Conservation (phyloP, 37 sponge, comb jelly and placozoan species). For the Chondrilla cf. caribensis region DNA sequence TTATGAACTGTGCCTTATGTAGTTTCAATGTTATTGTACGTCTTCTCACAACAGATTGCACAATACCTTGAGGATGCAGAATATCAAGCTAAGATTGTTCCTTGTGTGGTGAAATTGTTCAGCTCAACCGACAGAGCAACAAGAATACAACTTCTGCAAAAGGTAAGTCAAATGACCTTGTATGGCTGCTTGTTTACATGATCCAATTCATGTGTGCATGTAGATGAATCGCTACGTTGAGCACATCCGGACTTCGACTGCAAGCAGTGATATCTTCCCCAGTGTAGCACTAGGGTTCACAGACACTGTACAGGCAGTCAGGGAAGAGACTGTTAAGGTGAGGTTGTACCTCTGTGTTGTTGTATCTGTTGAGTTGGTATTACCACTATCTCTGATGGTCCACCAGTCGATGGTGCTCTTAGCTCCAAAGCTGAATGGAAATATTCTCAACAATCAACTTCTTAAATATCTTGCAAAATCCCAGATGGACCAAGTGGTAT, state of each 20-base stretch:
- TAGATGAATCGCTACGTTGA: constrained; percentile 71
- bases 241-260: constrained; percentile 70
- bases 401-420: constrained; percentile 77
- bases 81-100: constrained; percentile 89
- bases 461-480: constrained; percentile 89
- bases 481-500: constrained; percentile 82
- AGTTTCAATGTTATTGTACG: not conserved
- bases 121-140: constrained; percentile 93
- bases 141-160: constrained; percentile 85
- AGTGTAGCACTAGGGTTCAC: constrained; percentile 79
- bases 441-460: constrained; percentile 68
- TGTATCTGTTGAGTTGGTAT: not conserved
- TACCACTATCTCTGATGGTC: not conserved
- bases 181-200: too few species aligned
- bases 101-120: constrained; percentile 94
- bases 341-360: not conserved
- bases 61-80: constrained; percentile 40
- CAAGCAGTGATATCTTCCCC: constrained; percentile 86
- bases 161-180: constrained; percentile 28
- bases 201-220: not conserved
- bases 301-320: constrained; percentile 85
- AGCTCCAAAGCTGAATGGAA: constrained; percentile 75
- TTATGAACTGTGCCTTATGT: too few species aligned
- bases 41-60: not conserved
- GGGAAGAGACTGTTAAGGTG: constrained; percentile 94